Evolutionary conservation across 2,797 vertebrate genomes (phyloP).

Genomic region (Dryobates pubescens): DNA sequence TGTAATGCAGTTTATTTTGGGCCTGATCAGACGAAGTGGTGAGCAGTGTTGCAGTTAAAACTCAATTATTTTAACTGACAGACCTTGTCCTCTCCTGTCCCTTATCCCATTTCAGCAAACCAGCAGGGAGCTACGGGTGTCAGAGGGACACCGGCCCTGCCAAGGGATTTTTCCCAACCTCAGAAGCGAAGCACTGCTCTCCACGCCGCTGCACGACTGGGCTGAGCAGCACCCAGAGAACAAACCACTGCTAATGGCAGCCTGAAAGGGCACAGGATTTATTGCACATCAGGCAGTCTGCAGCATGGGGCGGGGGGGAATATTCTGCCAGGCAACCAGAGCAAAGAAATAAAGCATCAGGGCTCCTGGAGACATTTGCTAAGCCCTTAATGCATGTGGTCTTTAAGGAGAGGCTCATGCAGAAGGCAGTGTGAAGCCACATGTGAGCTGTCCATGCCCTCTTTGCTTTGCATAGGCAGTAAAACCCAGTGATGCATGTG

Average conservation of each 20-base stretch:
- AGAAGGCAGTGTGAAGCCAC: not conserved
- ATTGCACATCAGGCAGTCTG: not conserved
- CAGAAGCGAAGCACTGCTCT: not conserved
- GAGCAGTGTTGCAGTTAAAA: slow-evolving; percentile 12
- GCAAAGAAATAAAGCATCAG: not conserved
- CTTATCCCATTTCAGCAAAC: not conserved
- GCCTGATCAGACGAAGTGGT: slow-evolving; percentile 33
- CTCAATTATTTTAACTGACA: slow-evolving; percentile 42
- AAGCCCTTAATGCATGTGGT: fast-evolving
- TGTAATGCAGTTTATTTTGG: slow-evolving; percentile 55
- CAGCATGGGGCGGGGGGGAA: not conserved
- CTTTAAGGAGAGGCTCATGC: not conserved
- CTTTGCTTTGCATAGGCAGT: not conserved
- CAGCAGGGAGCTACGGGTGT: not conserved
- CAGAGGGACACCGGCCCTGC: not conserved
- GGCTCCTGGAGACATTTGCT: not conserved
- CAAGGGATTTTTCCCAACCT: not conserved
- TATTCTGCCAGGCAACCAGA: not conserved
- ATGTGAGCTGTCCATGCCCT: fast-evolving
- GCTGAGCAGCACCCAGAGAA: not conserved
- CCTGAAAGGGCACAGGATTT: not conserved
- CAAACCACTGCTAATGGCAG: not conserved
- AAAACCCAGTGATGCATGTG: not conserved
- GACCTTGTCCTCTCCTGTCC: slow-evolving; percentile 12
- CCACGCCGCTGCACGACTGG: not conserved